Evolutionary conservation across 2,797 vertebrate genomes (phyloP), one percentile per base, ranked within the genome.

Genomic region (Neostethus bicornis): DNA sequence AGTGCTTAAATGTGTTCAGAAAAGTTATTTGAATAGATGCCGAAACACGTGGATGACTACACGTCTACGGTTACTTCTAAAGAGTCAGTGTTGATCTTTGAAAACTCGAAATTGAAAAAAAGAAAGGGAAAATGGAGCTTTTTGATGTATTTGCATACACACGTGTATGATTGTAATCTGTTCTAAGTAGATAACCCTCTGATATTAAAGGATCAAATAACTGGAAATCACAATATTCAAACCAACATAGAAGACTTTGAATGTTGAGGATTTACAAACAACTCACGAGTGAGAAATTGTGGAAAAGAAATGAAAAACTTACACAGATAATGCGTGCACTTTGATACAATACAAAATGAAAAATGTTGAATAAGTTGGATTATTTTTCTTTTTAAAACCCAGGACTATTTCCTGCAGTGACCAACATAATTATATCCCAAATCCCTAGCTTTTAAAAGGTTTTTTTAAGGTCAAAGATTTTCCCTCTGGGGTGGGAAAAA

Each of bases 21-120:
- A 9, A 3, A n/a, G 8, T 58, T 45, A 4, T 39, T n/a, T 17
- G 9, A 21, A 13, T 10, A 9, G 31, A 52, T 34, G 7, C 29
- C 37, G 6, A 53, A 58, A 48, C 13, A 46, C 2, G 19, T 55
- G 43, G 24, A 23, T 47, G 5, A 21, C 46, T 63, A 38, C 7
- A 34, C 12, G 13, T 16, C 28, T 29, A 13, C 12, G 32, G 1
- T 13, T 32, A 14, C 12, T 32, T 32, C 32, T 19, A 5, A 4
- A 20, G 10, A 4, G 8, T 17, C 9, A 6, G 39, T 14, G 10
- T 4, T 17, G 4, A 19, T 39, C 3, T 3, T 39, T 59, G n/a
- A 50, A 44, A 2, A 34, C 41, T 4, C 20, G 16, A 5, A 51
- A 70, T 21, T 3, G 1, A 11, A 39, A n/a, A 23, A 47, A 43